Base-by-base conservation (phyloP, 2,113 vertebrate species). In the Otis tarda region DNA sequence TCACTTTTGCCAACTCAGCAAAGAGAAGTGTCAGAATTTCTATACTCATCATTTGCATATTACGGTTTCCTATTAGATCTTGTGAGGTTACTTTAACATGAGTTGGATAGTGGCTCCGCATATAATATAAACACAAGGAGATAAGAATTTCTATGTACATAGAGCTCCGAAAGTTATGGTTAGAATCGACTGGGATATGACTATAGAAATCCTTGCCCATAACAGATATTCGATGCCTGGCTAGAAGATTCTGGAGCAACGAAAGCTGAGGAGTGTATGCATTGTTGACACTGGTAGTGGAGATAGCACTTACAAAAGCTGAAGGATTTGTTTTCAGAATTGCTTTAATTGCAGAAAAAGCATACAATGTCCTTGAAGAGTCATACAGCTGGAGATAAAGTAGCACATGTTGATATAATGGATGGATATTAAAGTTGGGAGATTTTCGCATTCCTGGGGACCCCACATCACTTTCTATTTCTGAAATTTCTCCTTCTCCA, bases 141-240 rank as follows among this genome's bases (percentile, higher is more conserved):
- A 99, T 99, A 64, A 99, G 98, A 94, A 99, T 99, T 97, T 99
- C 99, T 90, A 99, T 98, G 96, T 99, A 99, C 99, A 99, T 99
- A 80, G 99, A 99, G 89, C 99, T 99, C 70, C 99, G 99, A 75
- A 99, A 99, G 43, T 98, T 98, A 93, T 99, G 99, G 59, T 99
- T 99, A 2, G 99, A 99, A 97, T 99, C 99, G 75, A 99, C 98
- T 17, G 99, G 98, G 90, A 99, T 99, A 82, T 99, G 99, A 94
- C 99, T 99, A 82, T 99, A 99, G 95, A 99, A 99, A 97, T 99
- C 99, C 97, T 99, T 99, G 89, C 99, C 99, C 99, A 99, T 99
- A 64, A 99, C 99, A 19, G 99, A 99, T 89, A 99, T 98, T n/a
- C 99, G 98, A 94, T 99, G 99, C 64, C 99, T 98, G 61, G 99